A percentile compares a stretch with the other conserved stretches of the same genome.
Conservation (phyloP, 2,888 invertebrate species). For the Volucella zonaria region DNA sequence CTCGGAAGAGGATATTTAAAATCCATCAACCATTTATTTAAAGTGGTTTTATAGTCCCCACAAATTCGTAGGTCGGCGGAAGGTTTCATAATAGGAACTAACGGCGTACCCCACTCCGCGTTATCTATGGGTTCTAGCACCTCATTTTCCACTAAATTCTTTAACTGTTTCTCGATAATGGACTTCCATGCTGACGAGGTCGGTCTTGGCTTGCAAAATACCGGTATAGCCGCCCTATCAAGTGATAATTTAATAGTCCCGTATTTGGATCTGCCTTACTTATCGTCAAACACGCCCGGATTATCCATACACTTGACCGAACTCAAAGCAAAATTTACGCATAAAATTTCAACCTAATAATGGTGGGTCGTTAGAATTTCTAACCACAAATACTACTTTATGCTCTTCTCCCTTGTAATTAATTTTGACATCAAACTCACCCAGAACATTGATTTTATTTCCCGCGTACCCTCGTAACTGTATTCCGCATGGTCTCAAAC, state of each 20-base stretch:
- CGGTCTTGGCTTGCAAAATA: too few relatives aligned
- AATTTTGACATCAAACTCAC: slow-evolving; percentile 14
- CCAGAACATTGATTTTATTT: slow-evolving; percentile 3
- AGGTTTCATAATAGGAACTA: slow-evolving; percentile 8
- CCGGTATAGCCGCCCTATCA: too few relatives aligned
- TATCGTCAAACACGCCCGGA: background rate
- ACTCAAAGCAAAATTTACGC: background rate
- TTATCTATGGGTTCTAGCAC: slow-evolving; percentile 6
- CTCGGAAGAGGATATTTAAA: slow-evolving; percentile 1
- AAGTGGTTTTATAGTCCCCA: slow-evolving; percentile 3
- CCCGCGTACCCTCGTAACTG: slow-evolving; percentile 1
- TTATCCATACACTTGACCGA: slow-evolving; percentile 1
- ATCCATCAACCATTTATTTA: slow-evolving; percentile 6
- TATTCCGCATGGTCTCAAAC: background rate
- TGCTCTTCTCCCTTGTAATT: background rate
- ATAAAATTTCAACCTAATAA: background rate
- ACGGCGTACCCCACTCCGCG: slow-evolving; percentile 11
- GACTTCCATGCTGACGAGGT: background rate
- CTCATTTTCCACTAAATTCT: slow-evolving; percentile 3
- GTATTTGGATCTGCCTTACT: too few relatives aligned
- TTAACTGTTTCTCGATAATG: background rate
- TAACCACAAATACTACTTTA: background rate
- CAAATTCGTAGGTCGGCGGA: slow-evolving; percentile 7
- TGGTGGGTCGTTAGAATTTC: background rate
- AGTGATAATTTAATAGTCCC: too few relatives aligned